Evolutionary conservation across 2,113 vertebrate species (phyloP), one percentile per base, ranked within the genome.

Genomic region (Passer montanus): DNA sequence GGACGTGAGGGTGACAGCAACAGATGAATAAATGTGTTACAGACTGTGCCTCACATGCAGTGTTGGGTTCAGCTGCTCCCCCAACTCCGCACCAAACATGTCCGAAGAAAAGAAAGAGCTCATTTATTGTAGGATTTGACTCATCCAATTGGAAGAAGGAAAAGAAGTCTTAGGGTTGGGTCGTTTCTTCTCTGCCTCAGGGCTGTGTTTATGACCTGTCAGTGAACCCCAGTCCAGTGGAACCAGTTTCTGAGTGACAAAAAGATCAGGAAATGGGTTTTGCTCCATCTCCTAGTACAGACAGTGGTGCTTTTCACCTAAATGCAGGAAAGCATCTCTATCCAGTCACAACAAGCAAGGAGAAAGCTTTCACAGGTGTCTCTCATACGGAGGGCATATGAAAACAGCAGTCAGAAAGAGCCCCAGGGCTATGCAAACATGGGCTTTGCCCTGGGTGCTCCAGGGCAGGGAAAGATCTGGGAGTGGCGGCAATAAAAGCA

Each of bases 401-500:
- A 60, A 41, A 83, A 80, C 24, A 1, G 14, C 31, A 78, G 41
- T 14, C 50, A 92, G 68, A 77, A 44, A 63, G 55, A 80, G 41
- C 35, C 43, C 16, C 1, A 3, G 41, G 13, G 47, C 60, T 78
- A 4, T 2, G 10, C 69, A 95, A 90, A 89, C 83, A 72, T 2
- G 11, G 64, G 68, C 64, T 20, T 94, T 89, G 69, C 66, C 56
- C 66, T 58, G 73, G n/a, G 66, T 89, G 76, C 66, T 81, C 37
- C 44, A 21, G 31, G 88, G 69, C 75, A 88, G 41, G 21, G 20
- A 68, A 56, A 44, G 12, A 39, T 37, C 49, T 78, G 88, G 93
- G 92, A 96, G 95, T 39, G 93, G 92, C 86, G 87, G 92, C 94
- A 92, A 95, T 95, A 95, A 97, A 97, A 72, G 53, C 46, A 23